Conservation (phyloP, 2,888 invertebrate species). For the Spodoptera exigua region DNA sequence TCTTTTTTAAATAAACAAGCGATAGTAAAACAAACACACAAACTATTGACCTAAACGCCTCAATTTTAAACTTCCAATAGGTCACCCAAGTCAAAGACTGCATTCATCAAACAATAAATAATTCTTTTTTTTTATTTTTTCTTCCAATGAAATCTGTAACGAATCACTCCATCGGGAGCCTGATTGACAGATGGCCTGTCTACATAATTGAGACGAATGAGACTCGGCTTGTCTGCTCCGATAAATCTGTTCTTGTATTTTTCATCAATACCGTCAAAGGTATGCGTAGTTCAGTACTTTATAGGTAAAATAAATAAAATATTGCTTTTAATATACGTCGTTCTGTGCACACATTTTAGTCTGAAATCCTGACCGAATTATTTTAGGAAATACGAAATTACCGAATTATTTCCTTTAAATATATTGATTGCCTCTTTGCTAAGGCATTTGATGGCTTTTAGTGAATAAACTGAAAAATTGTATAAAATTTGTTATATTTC, state of each 20-base stretch:
- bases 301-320: neutral
- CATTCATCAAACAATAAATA: conserved; percentile 45
- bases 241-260: conserved; percentile 73
- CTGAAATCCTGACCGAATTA: too few relatives aligned
- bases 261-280: conserved; percentile 63
- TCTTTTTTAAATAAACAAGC: too few relatives aligned
- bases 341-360: neutral
- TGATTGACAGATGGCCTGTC: conserved; percentile 88
- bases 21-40: too few relatives aligned
- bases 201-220: conserved; percentile 86
- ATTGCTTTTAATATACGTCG: neutral
- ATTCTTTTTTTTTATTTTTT: conserved; percentile 59
- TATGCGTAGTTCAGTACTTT: conserved; percentile 24
- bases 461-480: too few relatives aligned
- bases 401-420: too few relatives aligned
- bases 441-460: too few relatives aligned
- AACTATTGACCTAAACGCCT: too few relatives aligned
- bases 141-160: conserved; percentile 75
- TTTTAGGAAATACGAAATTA: too few relatives aligned
- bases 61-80: neutral
- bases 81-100: conserved; percentile 37
- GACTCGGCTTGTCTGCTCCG: conserved; percentile 75
- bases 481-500: too few relatives aligned
- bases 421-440: too few relatives aligned
- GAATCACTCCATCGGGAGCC: conserved; percentile 84